Evolutionary conservation across 2,888 invertebrate species (phyloP), one percentile per base, ranked within the genome.

Genomic region (Tenthredo amoena): DNA sequence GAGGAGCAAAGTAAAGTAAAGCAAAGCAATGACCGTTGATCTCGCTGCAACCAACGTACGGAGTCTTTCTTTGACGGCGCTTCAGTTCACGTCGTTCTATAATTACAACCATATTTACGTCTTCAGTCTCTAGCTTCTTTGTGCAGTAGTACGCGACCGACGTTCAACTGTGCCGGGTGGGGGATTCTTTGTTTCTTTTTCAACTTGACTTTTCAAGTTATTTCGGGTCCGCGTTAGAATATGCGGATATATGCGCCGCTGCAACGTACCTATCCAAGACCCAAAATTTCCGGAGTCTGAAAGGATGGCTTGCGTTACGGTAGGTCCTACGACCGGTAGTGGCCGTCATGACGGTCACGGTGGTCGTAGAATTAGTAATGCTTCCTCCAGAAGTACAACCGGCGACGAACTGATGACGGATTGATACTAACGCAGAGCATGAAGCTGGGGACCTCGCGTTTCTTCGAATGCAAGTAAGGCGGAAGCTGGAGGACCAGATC

Each of bases 281-380:
- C 47, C 7, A 47, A 71, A 71, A 68, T 65, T 82, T 55, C 65
- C 58, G 68, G 65, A 83, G 9, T 9, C 21, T n/a, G 15, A 50
- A 47, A 34, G 83, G 34, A 71, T 34, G 21, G 2, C 18, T 43
- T 18, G 83, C 83, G 68, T 83, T 81, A 81, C 81, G 81, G 81
- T 81, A 81, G 81, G 81, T 81, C 81, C 81, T 62, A 81, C 81
- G 26, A 81, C 81, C 81, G 81, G 81, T 81, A 81, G 81, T 81
- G 81, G 58, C 81, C 81, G 58, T 81, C 40, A 81, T 40, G 58
- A 50, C 81, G 81, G 81, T 81, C 81, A 81, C 71, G 83, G 83
- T 83, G 83, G 83, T 71, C 83, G 83, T 81, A 81, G 47, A 40
- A 83, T 47, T 71, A 71, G 68, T 83, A 83, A 83, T 83, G 71